Conservation (phyloP, 2,797 vertebrate genomes). For the Zenarchopterus dispar region DNA sequence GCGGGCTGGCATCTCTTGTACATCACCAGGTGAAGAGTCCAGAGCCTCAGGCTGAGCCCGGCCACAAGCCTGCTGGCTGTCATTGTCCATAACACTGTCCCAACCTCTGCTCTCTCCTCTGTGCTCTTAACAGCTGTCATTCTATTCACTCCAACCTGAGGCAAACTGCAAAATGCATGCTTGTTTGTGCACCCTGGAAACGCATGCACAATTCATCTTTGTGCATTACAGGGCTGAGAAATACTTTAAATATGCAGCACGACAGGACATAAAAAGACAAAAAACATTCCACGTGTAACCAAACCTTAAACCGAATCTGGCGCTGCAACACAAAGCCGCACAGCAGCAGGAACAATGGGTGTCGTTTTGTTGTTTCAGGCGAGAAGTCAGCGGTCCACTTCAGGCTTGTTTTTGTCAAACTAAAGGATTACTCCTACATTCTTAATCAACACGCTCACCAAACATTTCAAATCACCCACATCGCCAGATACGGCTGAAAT, state of each 20-base stretch:
- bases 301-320: constrained; percentile 32
- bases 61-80: constrained; percentile 69
- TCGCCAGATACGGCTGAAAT: constrained; percentile 45
- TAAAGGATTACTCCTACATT: constrained; percentile 65
- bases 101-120: constrained; percentile 51
- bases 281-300: constrained; percentile 7
- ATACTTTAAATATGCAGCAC: constrained; percentile 31
- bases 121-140: constrained; percentile 64
- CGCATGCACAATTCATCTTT: constrained; percentile 24
- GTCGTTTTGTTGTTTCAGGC: constrained; percentile 54
- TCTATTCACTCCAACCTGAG: constrained; percentile 56
- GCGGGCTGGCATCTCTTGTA: constrained; percentile 43
- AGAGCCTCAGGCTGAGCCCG: constrained; percentile 59
- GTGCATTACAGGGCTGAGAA: constrained; percentile 35
- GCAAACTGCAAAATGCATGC: constrained; percentile 44
- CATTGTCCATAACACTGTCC: constrained; percentile 60
- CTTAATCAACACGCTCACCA: constrained; percentile 66
- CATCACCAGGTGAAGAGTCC: constrained; percentile 62
- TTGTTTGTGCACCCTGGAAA: constrained; percentile 28
- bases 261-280: constrained; percentile 22
- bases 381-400: constrained; percentile 52
- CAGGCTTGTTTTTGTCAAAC: constrained; percentile 60
- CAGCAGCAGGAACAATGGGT: constrained; percentile 40
- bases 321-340: background rate
- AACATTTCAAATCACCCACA: constrained; percentile 65